Evolutionary conservation across 2,888 invertebrate genomes (phyloP).

Genomic region (Druceiella hillmani): DNA sequence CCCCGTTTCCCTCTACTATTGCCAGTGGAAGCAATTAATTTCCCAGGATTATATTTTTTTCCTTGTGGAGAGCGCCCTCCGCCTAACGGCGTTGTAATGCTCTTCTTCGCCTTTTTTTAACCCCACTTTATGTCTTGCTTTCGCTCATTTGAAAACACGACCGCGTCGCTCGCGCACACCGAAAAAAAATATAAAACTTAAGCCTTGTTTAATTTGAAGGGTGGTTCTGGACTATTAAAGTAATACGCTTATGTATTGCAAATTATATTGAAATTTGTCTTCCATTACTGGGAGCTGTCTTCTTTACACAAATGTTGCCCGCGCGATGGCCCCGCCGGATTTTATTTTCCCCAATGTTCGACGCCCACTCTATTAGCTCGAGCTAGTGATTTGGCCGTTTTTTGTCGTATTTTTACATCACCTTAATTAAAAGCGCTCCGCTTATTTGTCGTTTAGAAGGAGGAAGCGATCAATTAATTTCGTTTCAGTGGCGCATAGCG

Average conservation of each 20-base stretch:
- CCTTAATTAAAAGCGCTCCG: constrained; percentile 55
- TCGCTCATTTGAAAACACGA: constrained; percentile 37
- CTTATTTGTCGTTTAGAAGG: constrained; percentile 50
- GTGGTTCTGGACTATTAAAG: constrained; percentile 57
- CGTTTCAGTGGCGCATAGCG: no score
- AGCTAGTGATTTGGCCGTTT: constrained; percentile 45
- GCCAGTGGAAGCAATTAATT: constrained; percentile 53
- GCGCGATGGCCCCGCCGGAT: constrained; percentile 51
- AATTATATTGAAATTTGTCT: constrained; percentile 57
- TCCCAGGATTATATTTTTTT: constrained; percentile 53
- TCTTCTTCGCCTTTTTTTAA: background rate
- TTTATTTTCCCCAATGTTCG: constrained; percentile 47
- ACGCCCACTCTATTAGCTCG: constrained; percentile 51
- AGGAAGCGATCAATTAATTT: constrained; percentile 54
- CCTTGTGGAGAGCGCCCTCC: constrained; percentile 25
- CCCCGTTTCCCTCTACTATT: constrained; percentile 42
- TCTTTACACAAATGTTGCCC: constrained; percentile 55
- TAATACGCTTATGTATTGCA: constrained; percentile 57
- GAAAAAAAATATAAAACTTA: constrained; percentile 55
- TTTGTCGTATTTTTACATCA: constrained; percentile 44
- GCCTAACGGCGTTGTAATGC: background rate
- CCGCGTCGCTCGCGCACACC: constrained; percentile 38
- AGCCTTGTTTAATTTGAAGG: constrained; percentile 56
- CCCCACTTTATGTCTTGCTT: constrained; percentile 25
- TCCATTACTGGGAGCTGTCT: constrained; percentile 49